Percentiles rank a stretch among this genome's conserved stretches.
phyloP scores from a whole-genome alignment of 2,797 vertebrate species.

The Lepus townsendii region DNA sequence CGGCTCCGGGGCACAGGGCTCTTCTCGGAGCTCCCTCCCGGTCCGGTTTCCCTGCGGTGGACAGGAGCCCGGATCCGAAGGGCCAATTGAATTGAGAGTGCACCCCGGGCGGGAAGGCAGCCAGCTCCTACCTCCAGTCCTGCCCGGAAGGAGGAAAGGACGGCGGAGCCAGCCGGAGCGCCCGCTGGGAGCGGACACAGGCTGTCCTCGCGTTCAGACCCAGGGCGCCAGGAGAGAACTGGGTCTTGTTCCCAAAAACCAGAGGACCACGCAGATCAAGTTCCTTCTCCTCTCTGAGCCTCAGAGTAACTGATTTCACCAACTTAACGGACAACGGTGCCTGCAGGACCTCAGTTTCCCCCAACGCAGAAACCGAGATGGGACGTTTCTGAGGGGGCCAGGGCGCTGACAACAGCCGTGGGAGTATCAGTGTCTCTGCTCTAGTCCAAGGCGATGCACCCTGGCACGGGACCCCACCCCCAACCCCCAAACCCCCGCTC shows the following conservation, averaged over 20 bases:
- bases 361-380: background rate
- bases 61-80: background rate
- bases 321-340: background rate
- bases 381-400: background rate
- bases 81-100: conserved; percentile 31
- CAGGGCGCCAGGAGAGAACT: background rate
- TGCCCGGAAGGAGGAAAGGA: background rate
- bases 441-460: background rate
- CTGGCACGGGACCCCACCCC: fast-evolving
- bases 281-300: background rate
- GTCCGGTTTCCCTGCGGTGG: background rate
- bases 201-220: background rate
- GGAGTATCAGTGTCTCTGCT: background rate
- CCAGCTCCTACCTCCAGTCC: background rate
- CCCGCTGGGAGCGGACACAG: background rate
- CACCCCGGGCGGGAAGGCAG: background rate
- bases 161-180: background rate
- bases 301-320: background rate
- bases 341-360: conserved; percentile 21
- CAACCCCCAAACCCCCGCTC: too few relatives aligned
- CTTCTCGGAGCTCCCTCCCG: background rate
- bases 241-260: background rate
- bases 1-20: background rate
- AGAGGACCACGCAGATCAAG: too few relatives aligned
- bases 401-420: background rate